phyloP scores from a whole-genome alignment of 37 sponge, comb jelly and placozoan species.

The Halisarca cf. caerulea region DNA sequence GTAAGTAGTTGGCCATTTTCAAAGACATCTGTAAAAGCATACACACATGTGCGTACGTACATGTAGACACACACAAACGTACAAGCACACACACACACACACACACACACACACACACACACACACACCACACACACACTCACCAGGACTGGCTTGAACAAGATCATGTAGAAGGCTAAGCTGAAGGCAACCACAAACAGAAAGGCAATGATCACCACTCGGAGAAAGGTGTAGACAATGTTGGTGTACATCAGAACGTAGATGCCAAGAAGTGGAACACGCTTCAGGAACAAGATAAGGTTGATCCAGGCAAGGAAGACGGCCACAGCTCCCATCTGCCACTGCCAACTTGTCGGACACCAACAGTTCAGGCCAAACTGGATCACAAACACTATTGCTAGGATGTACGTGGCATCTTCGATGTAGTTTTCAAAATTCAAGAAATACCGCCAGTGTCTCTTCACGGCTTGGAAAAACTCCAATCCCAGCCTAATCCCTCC shows the following conservation, averaged over 20 bases:
- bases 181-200: slow-evolving; percentile 89
- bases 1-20: too few relatives aligned
- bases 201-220: slow-evolving; percentile 71
- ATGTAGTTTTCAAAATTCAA: slow-evolving; percentile 63
- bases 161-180: slow-evolving; percentile 89
- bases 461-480: not conserved
- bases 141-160: slow-evolving; percentile 16
- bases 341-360: slow-evolving; percentile 73
- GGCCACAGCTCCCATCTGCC: slow-evolving; percentile 87
- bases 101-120: too few relatives aligned
- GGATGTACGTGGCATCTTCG: slow-evolving; percentile 40
- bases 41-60: too few relatives aligned
- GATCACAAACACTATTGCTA: slow-evolving; percentile 57
- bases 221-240: slow-evolving; percentile 86
- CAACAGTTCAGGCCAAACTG: slow-evolving; percentile 24
- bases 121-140: too few relatives aligned
- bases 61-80: too few relatives aligned
- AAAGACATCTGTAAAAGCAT: too few relatives aligned
- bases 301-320: slow-evolving; percentile 91
- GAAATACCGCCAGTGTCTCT: slow-evolving; percentile 31
- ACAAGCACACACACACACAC: too few relatives aligned
- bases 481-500: not conserved
- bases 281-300: slow-evolving; percentile 76
- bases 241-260: slow-evolving; percentile 96
- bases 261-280: slow-evolving; percentile 85